Percentiles rank a stretch among this genome's conserved stretches.
Conservation (phyloP, 2,113 vertebrate species). For the Panurus biarmicus region DNA sequence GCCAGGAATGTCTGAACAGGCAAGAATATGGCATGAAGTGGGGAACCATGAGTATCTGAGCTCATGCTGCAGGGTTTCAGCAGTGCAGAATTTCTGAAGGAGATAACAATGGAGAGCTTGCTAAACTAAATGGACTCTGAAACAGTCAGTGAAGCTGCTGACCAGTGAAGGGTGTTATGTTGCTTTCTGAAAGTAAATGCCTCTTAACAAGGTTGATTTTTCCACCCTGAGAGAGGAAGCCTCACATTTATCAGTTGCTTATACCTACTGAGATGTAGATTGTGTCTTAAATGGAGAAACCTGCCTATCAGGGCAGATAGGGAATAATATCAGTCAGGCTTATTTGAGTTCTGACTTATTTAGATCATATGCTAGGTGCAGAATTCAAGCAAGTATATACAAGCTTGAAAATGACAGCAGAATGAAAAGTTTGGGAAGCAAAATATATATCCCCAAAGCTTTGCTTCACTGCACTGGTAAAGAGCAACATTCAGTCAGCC, state of each 20-base stretch:
- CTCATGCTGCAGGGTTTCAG: not conserved
- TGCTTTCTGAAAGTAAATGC: not conserved
- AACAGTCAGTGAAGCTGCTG: not conserved
- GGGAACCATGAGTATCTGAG: fast-evolving
- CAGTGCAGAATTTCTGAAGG: not conserved
- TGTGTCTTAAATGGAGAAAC: not conserved
- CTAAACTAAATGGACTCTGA: not conserved
- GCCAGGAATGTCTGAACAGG: not conserved
- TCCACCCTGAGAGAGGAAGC: not conserved
- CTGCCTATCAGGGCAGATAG: not conserved
- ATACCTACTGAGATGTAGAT: not conserved
- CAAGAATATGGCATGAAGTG: not conserved
- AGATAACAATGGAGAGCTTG: not conserved
- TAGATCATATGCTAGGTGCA: not conserved
- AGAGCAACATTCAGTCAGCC: not conserved
- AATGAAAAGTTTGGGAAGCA: not conserved
- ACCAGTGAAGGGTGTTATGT: not conserved
- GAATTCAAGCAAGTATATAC: not conserved
- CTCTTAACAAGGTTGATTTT: not conserved
- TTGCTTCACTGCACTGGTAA: not conserved
- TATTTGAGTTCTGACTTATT: not conserved
- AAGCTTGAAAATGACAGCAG: not conserved
- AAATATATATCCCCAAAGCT: not conserved
- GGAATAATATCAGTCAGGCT: not conserved
- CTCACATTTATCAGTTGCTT: not conserved